Conservation (phyloP, 2,113 vertebrate species). For the Columba janthina region DNA sequence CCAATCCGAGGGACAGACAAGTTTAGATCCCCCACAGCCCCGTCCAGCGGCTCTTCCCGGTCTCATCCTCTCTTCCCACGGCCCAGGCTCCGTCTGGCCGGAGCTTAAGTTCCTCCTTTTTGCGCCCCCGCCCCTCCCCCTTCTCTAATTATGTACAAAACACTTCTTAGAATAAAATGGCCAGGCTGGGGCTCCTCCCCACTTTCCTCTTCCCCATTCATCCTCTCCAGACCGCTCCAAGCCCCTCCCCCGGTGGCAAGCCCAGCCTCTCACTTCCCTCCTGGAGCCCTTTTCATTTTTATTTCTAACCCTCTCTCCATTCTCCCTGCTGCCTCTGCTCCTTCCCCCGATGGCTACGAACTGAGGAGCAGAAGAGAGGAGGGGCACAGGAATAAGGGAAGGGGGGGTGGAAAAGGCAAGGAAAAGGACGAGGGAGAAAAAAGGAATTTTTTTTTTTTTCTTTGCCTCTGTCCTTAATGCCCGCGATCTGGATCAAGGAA, state of each 20-base stretch:
- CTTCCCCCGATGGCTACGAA: conserved; percentile 71
- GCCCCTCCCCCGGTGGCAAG: conserved; percentile 66
- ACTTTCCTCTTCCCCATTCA: conserved; percentile 71
- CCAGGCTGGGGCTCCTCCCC: conserved; percentile 61
- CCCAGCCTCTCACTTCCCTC: conserved; percentile 69
- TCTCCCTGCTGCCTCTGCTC: conserved; percentile 60
- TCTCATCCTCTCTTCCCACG: neutral
- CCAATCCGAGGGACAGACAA: neutral
- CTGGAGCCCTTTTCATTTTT: conserved; percentile 74
- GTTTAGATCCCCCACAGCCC: neutral
- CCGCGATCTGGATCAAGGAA: conserved; percentile 74
- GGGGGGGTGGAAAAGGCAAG: neutral
- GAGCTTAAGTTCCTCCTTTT: conserved; percentile 15
- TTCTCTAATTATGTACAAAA: conserved; percentile 59
- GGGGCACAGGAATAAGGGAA: conserved; percentile 6
- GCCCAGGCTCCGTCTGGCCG: conserved; percentile 1
- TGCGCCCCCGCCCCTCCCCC: neutral
- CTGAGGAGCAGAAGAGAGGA: conserved; percentile 45
- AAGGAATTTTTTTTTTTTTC: neutral
- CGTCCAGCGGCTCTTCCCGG: neutral
- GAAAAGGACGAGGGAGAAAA: neutral
- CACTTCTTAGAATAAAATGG: conserved; percentile 64
- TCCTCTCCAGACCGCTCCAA: conserved; percentile 45
- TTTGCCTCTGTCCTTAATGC: conserved; percentile 71
- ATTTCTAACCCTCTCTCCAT: conserved; percentile 75